Base-by-base conservation (phyloP, 2,888 invertebrate genomes). In the Oxytorus armatus region DNA sequence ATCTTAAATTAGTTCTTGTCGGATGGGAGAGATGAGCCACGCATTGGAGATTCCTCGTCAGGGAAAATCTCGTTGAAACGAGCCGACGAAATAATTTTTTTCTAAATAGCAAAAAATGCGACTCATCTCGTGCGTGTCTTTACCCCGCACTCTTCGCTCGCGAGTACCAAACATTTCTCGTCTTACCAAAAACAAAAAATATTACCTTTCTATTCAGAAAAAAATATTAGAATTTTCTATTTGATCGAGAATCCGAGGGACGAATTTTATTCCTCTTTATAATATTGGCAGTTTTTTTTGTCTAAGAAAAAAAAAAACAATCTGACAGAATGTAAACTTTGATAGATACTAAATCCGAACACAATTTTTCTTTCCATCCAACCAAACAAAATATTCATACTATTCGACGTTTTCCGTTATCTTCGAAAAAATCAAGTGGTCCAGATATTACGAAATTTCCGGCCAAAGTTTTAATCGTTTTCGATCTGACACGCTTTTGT, bases 1-100 rank as follows among this genome's bases (percentile, higher is more conserved):
- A 88, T 90, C 90, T 90, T 90, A 90, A 90, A 90, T 90, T 90
- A 90, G 90, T 90, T 86, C 88, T 85, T 86, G 84, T 85, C 85
- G 83, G 83, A 83, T 81, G 86, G 77, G 81, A 80, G 80, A 78
- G 75, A 79, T 82, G 88, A 86, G 90, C 90, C 81, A 89, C 90
- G 90, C 89, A 87, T 81, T 87, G 68, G 73, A 70, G 73, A 69
- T 73, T 73, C 53, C 63, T 77, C 72, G 44, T 61, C 55, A 69
- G 61, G 36, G 33, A 61, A 59, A n/a, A 49, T 63, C 39, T n/a
- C 66, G 23, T 23, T n/a, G 44, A 70, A 70, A 61, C 42, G 42
- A 63, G 72, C 16, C 14, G 72, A 63, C n/a, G 14, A 53, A 68
- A 42, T 16, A 39, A 61, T 44, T 18, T n/a, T n/a, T n/a, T n/a